phyloP scores from a whole-genome alignment of 2,113 vertebrate species.

The Andinoacara biseriatus region DNA sequence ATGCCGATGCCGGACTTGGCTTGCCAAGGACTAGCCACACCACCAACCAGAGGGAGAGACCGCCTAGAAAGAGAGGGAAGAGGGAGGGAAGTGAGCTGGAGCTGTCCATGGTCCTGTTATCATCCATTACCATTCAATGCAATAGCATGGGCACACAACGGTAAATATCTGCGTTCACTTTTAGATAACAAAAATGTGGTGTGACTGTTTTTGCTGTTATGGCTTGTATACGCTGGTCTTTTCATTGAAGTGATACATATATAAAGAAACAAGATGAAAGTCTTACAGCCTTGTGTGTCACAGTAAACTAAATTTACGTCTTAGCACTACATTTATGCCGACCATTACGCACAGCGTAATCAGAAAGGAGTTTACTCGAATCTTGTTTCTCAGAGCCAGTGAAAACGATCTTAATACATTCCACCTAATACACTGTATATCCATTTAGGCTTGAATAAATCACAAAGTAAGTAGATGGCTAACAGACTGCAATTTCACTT shows the following conservation, averaged over 20 bases:
- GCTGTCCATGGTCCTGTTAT: slow-evolving; percentile 35
- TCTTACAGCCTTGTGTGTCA: not conserved
- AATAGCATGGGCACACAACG: not conserved
- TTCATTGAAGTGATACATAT: not conserved
- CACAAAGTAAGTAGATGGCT: not conserved
- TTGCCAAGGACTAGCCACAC: slow-evolving; percentile 86
- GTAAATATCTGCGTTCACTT: not conserved
- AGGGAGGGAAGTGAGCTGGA: slow-evolving; percentile 27
- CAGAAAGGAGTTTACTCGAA: not conserved
- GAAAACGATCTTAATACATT: not conserved
- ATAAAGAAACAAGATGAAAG: not conserved
- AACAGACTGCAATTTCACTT: not conserved
- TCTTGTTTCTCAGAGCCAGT: not conserved
- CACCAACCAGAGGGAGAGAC: slow-evolving; percentile 84
- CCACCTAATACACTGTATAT: not conserved
- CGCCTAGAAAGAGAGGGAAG: slow-evolving; percentile 69
- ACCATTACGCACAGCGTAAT: slow-evolving; percentile 59
- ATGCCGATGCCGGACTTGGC: slow-evolving; percentile 82
- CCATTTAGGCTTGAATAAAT: not conserved
- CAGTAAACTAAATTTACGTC: not conserved
- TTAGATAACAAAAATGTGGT: not conserved
- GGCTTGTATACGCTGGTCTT: not conserved
- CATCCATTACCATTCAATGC: not conserved
- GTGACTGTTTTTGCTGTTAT: fast-evolving
- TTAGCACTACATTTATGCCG: not conserved